phyloP scores from a whole-genome alignment of 2,888 invertebrate species.

The Andrena dorsata region DNA sequence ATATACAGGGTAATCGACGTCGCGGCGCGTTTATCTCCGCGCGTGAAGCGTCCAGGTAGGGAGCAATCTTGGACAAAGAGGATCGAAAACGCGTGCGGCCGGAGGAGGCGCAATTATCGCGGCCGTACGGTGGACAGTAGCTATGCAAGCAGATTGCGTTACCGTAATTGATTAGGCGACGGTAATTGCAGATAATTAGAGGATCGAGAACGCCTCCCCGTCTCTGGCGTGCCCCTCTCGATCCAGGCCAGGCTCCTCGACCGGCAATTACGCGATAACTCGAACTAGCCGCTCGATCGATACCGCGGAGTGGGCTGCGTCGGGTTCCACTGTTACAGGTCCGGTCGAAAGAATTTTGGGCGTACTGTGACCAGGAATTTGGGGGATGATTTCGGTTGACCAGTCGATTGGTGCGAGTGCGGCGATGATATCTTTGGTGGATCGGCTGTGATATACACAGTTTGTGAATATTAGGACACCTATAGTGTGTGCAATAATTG shows the following conservation, averaged over 20 bases:
- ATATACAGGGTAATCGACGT: background rate
- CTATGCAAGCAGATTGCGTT: constrained; percentile 79
- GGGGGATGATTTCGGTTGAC: constrained; percentile 1
- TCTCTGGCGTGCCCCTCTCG: constrained; percentile 46
- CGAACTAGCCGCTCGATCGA: constrained; percentile 28
- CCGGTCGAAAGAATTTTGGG: background rate
- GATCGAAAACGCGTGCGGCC: constrained; percentile 45
- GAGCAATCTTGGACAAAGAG: constrained; percentile 42
- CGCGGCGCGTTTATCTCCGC: constrained; percentile 29
- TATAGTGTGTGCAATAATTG: no score
- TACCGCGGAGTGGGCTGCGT: constrained; percentile 6
- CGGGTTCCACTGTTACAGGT: background rate
- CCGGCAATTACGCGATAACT: constrained; percentile 60
- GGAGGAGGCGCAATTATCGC: constrained; percentile 74
- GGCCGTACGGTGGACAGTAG: constrained; percentile 72
- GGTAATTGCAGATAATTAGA: constrained; percentile 82
- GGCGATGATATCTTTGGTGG: constrained; percentile 37
- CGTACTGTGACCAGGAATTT: background rate
- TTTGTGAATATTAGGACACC: no score
- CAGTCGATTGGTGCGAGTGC: background rate
- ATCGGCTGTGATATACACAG: background rate
- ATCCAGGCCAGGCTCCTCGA: constrained; percentile 44
- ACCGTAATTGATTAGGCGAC: constrained; percentile 82
- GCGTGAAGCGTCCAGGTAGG: constrained; percentile 8
- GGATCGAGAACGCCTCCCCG: constrained; percentile 71